Evolutionary conservation across 2,888 invertebrate species (phyloP).

Genomic region (Ametastegia equiseti): DNA sequence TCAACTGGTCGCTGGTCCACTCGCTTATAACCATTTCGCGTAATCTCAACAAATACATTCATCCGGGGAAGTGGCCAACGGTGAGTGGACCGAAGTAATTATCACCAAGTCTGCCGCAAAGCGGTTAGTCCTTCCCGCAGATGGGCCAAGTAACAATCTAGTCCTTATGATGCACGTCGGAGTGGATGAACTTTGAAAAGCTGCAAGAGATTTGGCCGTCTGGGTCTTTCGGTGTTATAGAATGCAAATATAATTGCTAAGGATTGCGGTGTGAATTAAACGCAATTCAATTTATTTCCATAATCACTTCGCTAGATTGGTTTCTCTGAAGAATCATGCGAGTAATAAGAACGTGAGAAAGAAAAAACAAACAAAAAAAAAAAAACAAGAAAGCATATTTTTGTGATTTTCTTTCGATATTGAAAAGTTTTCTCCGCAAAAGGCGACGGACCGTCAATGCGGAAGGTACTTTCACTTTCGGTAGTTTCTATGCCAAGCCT

Average conservation of each 20-base stretch:
- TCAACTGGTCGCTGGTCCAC: conserved; percentile 49
- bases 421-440: not conserved
- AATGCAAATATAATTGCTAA: not conserved
- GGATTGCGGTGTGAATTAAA: not conserved
- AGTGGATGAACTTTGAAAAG: conserved; percentile 5
- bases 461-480: conserved; percentile 25
- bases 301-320: not conserved
- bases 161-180: conserved; percentile 4
- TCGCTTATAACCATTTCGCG: conserved; percentile 73
- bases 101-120: conserved; percentile 37
- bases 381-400: not conserved
- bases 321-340: too few relatives aligned
- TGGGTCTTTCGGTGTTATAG: not conserved
- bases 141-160: not conserved
- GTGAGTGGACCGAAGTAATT: conserved; percentile 56
- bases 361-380: not conserved
- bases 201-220: not conserved
- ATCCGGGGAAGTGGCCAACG: conserved; percentile 62
- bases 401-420: not conserved
- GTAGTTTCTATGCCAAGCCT: conserved; percentile 21
- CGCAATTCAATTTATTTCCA: not conserved
- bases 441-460: not conserved
- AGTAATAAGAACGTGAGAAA: not conserved
- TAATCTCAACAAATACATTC: conserved; percentile 74
- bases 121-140: conserved; percentile 26